A percentile compares a stretch with the other conserved stretches of the same genome.
Conservation (phyloP, 2,113 vertebrate genomes). For the Nyctereutes procyonoides region DNA sequence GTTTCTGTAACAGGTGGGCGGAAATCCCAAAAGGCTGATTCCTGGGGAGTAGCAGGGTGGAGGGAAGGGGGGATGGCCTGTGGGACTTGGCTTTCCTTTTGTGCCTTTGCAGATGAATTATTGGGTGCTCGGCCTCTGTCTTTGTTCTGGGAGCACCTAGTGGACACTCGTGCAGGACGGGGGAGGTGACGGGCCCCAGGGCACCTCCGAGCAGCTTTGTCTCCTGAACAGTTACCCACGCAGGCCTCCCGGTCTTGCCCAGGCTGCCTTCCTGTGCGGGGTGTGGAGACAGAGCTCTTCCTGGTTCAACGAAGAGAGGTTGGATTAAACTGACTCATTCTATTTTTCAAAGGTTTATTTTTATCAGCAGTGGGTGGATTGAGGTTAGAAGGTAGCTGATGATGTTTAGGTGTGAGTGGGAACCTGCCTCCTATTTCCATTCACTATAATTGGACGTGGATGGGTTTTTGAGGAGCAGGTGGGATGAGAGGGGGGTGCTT, state of each 20-base stretch:
- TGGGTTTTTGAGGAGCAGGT: background rate
- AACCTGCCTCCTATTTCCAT: slow-evolving; percentile 31
- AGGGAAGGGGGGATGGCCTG: background rate
- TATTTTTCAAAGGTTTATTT: slow-evolving; percentile 63
- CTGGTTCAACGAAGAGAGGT: background rate
- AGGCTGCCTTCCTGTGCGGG: background rate
- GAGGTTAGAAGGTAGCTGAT: slow-evolving; percentile 25
- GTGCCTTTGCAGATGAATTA: background rate
- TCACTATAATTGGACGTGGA: slow-evolving; percentile 25
- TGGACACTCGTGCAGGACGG: background rate
- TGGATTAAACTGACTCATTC: slow-evolving; percentile 49
- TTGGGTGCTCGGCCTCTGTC: background rate
- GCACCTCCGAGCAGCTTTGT: background rate
- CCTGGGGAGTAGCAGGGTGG: background rate
- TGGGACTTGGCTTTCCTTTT: background rate
- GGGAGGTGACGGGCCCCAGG: background rate
- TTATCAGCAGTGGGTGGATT: slow-evolving; percentile 41
- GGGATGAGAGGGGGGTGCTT: background rate
- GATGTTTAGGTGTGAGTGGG: slow-evolving; percentile 43
- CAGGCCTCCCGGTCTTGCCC: background rate
- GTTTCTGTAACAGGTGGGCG: background rate
- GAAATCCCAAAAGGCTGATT: background rate
- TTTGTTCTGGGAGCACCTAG: background rate
- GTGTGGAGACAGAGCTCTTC: background rate
- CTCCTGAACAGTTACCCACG: background rate